Conservation (phyloP, 2,797 vertebrate genomes). For the Smutsia gigantea region DNA sequence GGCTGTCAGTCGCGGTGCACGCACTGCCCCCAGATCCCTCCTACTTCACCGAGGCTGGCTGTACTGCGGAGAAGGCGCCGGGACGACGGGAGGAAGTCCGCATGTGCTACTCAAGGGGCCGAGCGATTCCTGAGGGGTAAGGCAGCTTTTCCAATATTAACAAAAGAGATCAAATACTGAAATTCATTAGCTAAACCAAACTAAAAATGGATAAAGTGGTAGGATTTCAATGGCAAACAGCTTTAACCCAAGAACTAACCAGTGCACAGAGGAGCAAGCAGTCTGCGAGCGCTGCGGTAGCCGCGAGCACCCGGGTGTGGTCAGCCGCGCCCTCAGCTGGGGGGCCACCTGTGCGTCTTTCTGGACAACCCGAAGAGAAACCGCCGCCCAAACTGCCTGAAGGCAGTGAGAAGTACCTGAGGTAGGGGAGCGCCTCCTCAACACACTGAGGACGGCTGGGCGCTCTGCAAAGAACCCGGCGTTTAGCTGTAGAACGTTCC, state of each 20-base stretch:
- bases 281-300: not conserved
- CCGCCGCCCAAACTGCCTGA: too few relatives aligned
- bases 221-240: not conserved
- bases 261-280: not conserved
- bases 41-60: not conserved
- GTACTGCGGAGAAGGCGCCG: not conserved
- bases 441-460: too few relatives aligned
- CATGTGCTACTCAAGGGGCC: not conserved
- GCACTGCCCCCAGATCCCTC: not conserved
- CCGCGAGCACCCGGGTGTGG: too few relatives aligned
- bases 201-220: not conserved
- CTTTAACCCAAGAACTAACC: not conserved
- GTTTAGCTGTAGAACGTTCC: too few relatives aligned
- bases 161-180: not conserved
- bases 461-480: too few relatives aligned
- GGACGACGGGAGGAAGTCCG: not conserved
- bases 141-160: not conserved
- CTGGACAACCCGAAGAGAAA: not conserved
- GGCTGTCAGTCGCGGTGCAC: not conserved
- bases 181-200: not conserved
- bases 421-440: too few relatives aligned
- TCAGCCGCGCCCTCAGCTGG: not conserved
- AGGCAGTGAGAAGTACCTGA: too few relatives aligned
- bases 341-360: rapidly evolving
- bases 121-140: not conserved